These are phyloP conservation scores for Hephaestus fuliginosus DNA, from an alignment of 2,797 vertebrate genomes.

Conservation along the genomic window DNA sequence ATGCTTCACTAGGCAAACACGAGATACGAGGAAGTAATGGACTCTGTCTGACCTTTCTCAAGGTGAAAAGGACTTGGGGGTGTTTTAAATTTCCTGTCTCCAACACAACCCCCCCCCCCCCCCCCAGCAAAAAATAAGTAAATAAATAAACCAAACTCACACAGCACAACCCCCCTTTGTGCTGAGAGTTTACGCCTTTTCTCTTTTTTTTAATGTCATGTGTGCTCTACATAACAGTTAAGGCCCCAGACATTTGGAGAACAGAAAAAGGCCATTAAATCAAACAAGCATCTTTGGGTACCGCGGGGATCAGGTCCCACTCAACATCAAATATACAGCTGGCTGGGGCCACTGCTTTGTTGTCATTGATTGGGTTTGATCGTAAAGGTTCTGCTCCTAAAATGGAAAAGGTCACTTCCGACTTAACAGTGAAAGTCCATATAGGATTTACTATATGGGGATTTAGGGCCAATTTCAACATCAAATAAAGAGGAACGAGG, in stretches of 20 bases:
- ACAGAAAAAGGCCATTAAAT: conserved; percentile 87
- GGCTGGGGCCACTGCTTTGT: conserved; percentile 81
- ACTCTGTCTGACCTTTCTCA: conserved; percentile 66
- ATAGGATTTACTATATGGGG: conserved; percentile 74
- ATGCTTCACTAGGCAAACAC: conserved; percentile 55
- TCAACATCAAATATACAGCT: conserved; percentile 83
- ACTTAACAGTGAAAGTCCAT: conserved; percentile 75
- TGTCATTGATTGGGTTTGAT: conserved; percentile 89
- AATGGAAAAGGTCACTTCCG: conserved; percentile 86
- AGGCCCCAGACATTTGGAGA: conserved; percentile 78
- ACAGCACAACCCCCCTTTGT: conserved; percentile 27
- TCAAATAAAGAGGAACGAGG: conserved; percentile 74
- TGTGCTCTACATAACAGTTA: conserved; percentile 70
- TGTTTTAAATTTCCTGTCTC: conserved; percentile 33
- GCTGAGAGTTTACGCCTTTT: conserved; percentile 37
- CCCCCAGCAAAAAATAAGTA: neutral
- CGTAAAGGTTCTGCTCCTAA: conserved; percentile 82
- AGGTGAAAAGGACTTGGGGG: conserved; percentile 62
- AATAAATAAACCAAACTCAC: conserved; percentile 25
- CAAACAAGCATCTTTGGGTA: conserved; percentile 78
- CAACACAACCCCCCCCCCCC: neutral
- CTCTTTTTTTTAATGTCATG: conserved; percentile 46
- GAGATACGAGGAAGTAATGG: conserved; percentile 48
- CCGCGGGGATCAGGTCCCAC: conserved; percentile 74
- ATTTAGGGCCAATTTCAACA: conserved; percentile 73